These are phyloP conservation scores for Lasioglossum baleicum DNA, from an alignment of 1,140 invertebrate species.

Conservation along the genomic window DNA sequence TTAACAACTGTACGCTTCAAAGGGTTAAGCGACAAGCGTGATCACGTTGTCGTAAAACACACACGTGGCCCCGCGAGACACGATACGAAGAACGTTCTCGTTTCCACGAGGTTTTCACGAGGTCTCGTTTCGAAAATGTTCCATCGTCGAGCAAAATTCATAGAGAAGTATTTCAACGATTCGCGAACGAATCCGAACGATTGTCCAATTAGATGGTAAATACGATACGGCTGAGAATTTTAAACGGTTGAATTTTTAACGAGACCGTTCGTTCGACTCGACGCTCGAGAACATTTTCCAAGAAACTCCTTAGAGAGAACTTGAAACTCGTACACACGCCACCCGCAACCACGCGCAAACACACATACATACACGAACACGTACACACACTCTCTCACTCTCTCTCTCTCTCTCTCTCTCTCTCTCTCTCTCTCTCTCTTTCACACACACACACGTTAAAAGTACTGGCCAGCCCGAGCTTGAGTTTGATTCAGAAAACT, in stretches of 20 bases:
- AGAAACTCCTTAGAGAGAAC: constrained; percentile 51
- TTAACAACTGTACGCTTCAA: constrained; percentile 12
- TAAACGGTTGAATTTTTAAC: not conserved
- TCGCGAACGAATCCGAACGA: not conserved
- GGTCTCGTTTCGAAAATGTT: constrained; percentile 60
- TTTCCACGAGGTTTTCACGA: constrained; percentile 15
- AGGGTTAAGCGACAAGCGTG: constrained; percentile 43
- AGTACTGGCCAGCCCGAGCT: constrained; percentile 67
- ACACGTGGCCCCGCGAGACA: not conserved
- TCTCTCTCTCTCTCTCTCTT: no score
- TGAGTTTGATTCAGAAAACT: constrained; percentile 73
- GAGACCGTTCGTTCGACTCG: not conserved
- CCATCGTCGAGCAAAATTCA: not conserved
- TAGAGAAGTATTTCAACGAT: no score
- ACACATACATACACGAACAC: constrained; percentile 1
- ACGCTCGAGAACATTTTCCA: constrained; percentile 56
- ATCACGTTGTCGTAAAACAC: constrained; percentile 42
- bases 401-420: not conserved
- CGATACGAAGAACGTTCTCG: constrained; percentile 1
- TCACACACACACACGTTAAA: constrained; percentile 20
- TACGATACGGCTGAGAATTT: not conserved
- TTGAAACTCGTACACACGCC: constrained; percentile 13
- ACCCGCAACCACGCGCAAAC: not conserved
- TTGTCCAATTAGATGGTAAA: not conserved
- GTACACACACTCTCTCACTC: not conserved